Evolutionary conservation across 1,140 invertebrate genomes (phyloP).

Genomic region (Ostrea edulis): DNA sequence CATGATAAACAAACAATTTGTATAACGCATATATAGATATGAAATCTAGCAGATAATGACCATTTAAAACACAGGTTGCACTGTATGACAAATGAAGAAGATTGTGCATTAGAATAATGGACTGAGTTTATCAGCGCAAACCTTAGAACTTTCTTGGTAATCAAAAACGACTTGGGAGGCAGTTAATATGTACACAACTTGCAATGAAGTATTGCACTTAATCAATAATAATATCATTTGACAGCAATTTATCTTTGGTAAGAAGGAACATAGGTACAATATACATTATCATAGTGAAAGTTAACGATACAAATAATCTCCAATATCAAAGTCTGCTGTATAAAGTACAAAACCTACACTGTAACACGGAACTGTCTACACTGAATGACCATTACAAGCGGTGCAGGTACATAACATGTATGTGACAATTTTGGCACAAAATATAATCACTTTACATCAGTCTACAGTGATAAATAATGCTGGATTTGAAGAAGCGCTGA

Average conservation of each 20-base stretch:
- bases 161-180: neutral
- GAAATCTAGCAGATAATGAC: neutral
- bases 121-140: too few relatives aligned
- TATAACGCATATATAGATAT: conserved; percentile 8
- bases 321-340: neutral
- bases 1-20: conserved; percentile 23
- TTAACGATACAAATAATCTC: neutral
- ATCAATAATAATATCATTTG: conserved; percentile 22
- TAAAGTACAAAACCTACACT: neutral
- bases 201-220: conserved; percentile 3
- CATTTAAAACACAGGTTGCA: neutral
- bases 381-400: neutral
- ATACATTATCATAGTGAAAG: too few relatives aligned
- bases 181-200: neutral
- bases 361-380: neutral
- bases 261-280: neutral
- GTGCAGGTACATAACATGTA: neutral
- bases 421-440: conserved; percentile 33
- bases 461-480: conserved; percentile 8
- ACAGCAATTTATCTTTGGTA: neutral
- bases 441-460: neutral
- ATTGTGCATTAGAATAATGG: neutral
- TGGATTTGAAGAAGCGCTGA: neutral
- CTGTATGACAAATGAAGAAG: neutral
- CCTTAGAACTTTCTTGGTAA: too few relatives aligned